Conservation (phyloP, 2,113 vertebrate species). For the Leptodactylus fuscus region DNA sequence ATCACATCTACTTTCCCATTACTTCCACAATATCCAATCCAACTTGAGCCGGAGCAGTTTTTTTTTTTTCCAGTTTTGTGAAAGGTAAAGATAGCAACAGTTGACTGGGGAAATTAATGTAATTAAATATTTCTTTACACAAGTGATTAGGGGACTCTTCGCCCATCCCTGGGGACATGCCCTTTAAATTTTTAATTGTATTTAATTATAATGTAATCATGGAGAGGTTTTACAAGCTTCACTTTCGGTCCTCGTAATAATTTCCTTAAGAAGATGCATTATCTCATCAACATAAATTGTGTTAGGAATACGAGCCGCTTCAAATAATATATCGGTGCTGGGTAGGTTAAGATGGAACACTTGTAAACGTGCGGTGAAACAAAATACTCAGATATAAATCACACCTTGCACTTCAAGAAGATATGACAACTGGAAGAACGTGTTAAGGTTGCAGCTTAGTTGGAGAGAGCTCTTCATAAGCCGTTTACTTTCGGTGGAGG, state of each 20-base stretch:
- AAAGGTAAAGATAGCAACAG: background rate
- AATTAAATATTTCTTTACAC: slow-evolving; percentile 42
- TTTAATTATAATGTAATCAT: slow-evolving; percentile 48
- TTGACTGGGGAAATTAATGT: slow-evolving; percentile 44
- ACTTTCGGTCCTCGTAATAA: slow-evolving; percentile 10
- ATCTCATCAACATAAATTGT: slow-evolving; percentile 24
- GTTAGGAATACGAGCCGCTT: background rate
- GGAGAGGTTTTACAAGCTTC: background rate
- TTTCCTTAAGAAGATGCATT: slow-evolving; percentile 23
- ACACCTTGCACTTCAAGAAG: background rate
- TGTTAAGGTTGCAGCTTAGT: background rate
- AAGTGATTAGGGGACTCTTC: slow-evolving; percentile 38
- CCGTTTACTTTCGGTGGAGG: background rate
- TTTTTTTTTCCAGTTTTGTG: background rate
- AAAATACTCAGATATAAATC: background rate
- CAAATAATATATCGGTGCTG: slow-evolving; percentile 4
- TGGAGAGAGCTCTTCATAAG: background rate
- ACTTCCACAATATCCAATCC: background rate
- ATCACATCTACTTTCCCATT: background rate
- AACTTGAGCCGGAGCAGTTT: background rate
- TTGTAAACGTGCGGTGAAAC: background rate
- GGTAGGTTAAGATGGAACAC: slow-evolving; percentile 25
- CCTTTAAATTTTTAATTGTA: slow-evolving; percentile 50
- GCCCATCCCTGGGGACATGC: slow-evolving; percentile 40
- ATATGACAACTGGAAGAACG: background rate